These are phyloP conservation scores for Alviniconcha strummeri DNA, from an alignment of 2,888 invertebrate genomes.

Conservation along the genomic window DNA sequence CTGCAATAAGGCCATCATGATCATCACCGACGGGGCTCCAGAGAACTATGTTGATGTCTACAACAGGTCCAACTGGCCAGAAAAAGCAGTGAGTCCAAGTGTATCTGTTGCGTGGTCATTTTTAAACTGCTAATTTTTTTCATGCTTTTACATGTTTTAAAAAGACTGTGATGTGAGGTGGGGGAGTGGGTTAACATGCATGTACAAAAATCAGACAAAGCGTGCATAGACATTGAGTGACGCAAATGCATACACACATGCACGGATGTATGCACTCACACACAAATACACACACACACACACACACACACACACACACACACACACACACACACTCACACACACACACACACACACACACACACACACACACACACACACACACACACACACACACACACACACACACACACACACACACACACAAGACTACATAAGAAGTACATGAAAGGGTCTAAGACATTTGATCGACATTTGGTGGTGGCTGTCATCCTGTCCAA, in stretches of 20 bases:
- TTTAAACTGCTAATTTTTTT: background rate
- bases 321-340: background rate
- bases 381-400: background rate
- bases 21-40: constrained; percentile 98
- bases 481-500: too few species aligned
- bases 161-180: too few species aligned
- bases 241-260: too few species aligned
- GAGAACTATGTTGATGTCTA: constrained; percentile 95
- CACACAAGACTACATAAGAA: too few species aligned
- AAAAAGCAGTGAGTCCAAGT: constrained; percentile 53
- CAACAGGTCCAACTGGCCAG: constrained; percentile 81
- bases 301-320: background rate
- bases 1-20: constrained; percentile 99
- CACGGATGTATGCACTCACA: background rate
- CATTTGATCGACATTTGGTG: too few species aligned
- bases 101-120: background rate
- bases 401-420: background rate
- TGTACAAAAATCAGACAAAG: too few species aligned
- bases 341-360: background rate
- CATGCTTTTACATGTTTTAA: background rate
- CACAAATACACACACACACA: background rate
- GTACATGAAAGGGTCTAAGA: too few species aligned
- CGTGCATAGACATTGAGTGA: too few species aligned
- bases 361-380: background rate
- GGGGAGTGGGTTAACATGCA: too few species aligned